These are phyloP conservation scores for Druon quercuslanigerum DNA, from an alignment of 1,140 invertebrate species.

Conservation along the genomic window DNA sequence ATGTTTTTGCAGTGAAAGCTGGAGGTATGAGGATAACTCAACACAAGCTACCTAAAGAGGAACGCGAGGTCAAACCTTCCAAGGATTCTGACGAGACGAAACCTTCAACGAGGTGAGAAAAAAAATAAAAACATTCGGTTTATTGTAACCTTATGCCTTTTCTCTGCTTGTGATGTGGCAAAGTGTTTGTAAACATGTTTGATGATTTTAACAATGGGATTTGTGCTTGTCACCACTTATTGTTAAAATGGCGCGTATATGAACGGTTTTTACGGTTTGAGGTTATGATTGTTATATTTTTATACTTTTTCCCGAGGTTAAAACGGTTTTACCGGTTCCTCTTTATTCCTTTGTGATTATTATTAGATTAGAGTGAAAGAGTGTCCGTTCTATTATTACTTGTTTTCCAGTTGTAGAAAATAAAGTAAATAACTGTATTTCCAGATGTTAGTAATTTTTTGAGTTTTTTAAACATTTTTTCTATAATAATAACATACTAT, in stretches of 20 bases:
- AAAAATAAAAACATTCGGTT: neutral
- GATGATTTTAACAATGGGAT: neutral
- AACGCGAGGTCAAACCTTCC: slow-evolving; percentile 77
- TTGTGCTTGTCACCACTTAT: neutral
- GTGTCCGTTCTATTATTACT: no score
- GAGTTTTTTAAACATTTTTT: no score
- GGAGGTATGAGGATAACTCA: slow-evolving; percentile 94
- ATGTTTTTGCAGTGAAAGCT: slow-evolving; percentile 84
- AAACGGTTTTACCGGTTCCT: slow-evolving; percentile 14
- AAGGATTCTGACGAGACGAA: slow-evolving; percentile 70
- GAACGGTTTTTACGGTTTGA: neutral
- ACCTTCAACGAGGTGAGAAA: slow-evolving; percentile 64
- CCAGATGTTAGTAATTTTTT: no score
- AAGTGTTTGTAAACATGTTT: slow-evolving; percentile 13
- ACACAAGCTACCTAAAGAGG: slow-evolving; percentile 83
- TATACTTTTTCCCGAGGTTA: neutral
- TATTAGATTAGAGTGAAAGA: no score
- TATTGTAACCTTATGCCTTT: neutral
- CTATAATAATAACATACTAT: no score
- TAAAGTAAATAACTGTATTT: no score
- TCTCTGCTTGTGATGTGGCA: slow-evolving; percentile 7
- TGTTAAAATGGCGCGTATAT: neutral
- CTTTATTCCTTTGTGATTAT: neutral
- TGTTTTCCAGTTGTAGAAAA: no score
- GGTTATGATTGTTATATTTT: neutral